These are phyloP conservation scores for Tipula confusa DNA, from an alignment of 2,888 invertebrate species.

Conservation along the genomic window DNA sequence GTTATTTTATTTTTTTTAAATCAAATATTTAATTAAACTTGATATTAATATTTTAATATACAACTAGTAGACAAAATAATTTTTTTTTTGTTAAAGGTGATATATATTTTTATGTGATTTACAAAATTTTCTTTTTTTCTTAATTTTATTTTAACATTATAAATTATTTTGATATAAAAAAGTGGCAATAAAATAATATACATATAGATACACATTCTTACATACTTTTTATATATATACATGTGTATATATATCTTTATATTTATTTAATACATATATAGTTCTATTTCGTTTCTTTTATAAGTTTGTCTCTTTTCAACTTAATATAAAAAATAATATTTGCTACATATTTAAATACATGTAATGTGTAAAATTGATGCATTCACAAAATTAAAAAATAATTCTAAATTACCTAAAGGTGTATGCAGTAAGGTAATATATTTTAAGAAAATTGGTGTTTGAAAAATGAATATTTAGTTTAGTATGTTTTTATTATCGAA, in stretches of 20 bases:
- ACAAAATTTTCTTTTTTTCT: not conserved
- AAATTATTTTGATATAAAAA: not conserved
- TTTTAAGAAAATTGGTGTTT: not conserved
- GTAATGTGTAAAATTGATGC: not conserved
- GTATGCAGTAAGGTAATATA: not conserved
- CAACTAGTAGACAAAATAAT: not conserved
- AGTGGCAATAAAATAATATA: slow-evolving; percentile 13
- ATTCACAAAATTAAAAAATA: not conserved
- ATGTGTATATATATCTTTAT: no score
- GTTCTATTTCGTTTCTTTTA: not conserved
- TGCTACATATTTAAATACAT: not conserved
- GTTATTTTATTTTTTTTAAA: not conserved
- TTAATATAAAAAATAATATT: not conserved
- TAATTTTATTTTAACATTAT: not conserved
- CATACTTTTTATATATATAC: no score
- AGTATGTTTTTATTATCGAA: not conserved
- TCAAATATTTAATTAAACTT: not conserved
- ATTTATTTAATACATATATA: not conserved
- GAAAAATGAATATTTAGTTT: not conserved
- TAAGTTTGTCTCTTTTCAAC: not conserved
- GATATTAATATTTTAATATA: not conserved
- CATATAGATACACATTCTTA: no score
- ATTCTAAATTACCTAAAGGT: not conserved
- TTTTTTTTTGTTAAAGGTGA: not conserved
- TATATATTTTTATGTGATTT: not conserved